phyloP scores from a whole-genome alignment of 1,140 invertebrate genomes.

The Hestina assimilis region DNA sequence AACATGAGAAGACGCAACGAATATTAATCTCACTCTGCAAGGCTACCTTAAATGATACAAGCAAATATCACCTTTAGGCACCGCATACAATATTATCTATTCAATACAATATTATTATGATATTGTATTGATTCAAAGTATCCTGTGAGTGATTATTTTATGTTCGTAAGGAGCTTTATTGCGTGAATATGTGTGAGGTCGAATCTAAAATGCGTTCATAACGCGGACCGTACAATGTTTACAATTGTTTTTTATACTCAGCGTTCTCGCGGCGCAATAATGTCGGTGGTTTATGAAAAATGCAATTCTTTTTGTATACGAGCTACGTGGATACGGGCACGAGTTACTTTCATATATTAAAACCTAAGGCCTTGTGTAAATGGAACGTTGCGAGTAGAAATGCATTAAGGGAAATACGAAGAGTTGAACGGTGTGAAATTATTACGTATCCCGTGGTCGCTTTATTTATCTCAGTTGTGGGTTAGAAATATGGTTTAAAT shows the following conservation, averaged over 20 bases:
- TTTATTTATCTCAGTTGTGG: not conserved
- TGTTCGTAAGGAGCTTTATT: not conserved
- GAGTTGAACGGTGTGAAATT: not conserved
- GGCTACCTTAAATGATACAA: not conserved
- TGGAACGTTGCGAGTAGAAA: conserved; percentile 9
- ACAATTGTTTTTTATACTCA: conserved; percentile 16
- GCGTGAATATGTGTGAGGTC: not conserved
- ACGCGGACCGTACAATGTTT: conserved; percentile 9
- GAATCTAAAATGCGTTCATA: not conserved
- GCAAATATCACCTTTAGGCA: not conserved
- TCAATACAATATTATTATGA: not conserved
- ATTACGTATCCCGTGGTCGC: not conserved
- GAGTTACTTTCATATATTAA: conserved; percentile 20
- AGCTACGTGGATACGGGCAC: conserved; percentile 10
- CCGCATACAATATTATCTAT: not conserved
- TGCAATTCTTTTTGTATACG: conserved; percentile 28
- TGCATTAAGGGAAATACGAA: conserved; percentile 13
- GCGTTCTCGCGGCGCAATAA: conserved; percentile 17
- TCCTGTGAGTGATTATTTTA: not conserved
- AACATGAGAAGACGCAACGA: not conserved
- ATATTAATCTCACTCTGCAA: not conserved
- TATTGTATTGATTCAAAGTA: too few species aligned
- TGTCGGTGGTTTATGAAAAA: conserved; percentile 29
- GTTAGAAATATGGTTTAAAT: not conserved
- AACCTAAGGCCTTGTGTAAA: conserved; percentile 12